These are phyloP conservation scores for Falco peregrinus DNA, from an alignment of 2,797 vertebrate genomes.

Conservation along the genomic window DNA sequence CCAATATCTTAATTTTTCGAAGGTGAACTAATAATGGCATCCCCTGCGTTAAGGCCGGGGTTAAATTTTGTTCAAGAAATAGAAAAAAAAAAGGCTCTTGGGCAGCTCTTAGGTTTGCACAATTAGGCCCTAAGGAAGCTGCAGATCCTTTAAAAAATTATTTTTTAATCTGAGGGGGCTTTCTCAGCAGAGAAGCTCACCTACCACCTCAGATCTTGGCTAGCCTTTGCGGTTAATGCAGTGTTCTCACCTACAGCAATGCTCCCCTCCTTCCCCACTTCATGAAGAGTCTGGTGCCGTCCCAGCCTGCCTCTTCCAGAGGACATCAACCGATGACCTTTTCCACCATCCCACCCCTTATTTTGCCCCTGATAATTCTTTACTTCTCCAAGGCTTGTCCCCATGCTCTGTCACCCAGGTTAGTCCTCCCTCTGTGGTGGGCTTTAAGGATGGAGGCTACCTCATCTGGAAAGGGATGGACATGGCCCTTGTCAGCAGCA, in stretches of 20 bases:
- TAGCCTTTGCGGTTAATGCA: not conserved
- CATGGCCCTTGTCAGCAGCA: too few species aligned
- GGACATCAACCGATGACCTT: too few species aligned
- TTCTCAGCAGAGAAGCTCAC: not conserved
- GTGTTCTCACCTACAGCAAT: too few species aligned
- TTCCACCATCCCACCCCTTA: not conserved
- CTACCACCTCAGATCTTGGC: too few species aligned
- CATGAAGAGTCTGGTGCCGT: not conserved
- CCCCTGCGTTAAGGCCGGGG: too few species aligned
- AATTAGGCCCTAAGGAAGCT: not conserved
- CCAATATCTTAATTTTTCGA: not conserved
- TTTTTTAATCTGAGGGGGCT: too few species aligned
- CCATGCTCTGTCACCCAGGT: fast-evolving
- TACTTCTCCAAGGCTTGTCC: not conserved
- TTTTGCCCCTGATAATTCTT: not conserved
- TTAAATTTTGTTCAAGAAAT: not conserved
- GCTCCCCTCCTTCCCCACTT: not conserved
- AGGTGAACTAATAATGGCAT: too few species aligned
- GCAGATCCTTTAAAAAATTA: not conserved
- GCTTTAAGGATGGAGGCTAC: too few species aligned
- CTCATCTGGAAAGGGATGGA: not conserved
- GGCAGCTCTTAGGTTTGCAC: not conserved
- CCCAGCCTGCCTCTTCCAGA: not conserved
- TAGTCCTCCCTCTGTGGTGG: not conserved
- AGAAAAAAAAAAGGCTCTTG: not conserved